Conservation (phyloP, 2,797 vertebrate genomes). For the Gallirallus australis region DNA sequence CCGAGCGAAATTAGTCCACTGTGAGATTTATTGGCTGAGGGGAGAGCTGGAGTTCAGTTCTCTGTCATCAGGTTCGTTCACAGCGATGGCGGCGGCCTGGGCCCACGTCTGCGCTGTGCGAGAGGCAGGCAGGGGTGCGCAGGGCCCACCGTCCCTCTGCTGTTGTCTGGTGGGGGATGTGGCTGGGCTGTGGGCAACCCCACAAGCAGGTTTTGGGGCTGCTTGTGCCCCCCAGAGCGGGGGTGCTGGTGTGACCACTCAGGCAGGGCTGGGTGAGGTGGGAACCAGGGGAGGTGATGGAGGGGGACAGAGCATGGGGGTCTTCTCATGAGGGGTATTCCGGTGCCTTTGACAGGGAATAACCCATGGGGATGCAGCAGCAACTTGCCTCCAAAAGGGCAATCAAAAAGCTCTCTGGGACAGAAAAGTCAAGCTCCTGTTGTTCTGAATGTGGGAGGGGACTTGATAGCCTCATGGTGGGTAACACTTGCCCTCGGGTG, state of each 20-base stretch:
- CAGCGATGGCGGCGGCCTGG: not conserved
- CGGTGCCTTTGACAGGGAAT: not conserved
- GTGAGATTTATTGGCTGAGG: not conserved
- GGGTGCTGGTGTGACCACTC: too few relatives aligned
- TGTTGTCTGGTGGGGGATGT: accelerated
- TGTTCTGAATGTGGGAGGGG: not conserved
- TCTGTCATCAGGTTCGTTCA: not conserved
- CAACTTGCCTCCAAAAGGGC: not conserved
- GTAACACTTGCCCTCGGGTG: accelerated
- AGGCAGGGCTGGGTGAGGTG: not conserved
- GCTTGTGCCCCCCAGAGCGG: not conserved
- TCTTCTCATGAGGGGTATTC: accelerated
- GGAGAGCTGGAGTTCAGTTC: not conserved
- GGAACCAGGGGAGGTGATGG: not conserved
- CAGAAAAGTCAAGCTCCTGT: accelerated
- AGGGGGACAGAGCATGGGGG: not conserved
- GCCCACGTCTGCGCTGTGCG: accelerated
- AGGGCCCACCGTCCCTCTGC: accelerated
- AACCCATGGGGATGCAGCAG: accelerated
- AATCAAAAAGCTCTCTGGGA: accelerated
- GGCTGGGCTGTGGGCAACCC: not conserved
- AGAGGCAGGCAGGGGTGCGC: not conserved
- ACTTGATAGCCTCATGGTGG: not conserved
- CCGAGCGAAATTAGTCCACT: not conserved
- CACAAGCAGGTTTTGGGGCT: not conserved